Conservation (phyloP, 2,113 vertebrate genomes). For the Panurus biarmicus region DNA sequence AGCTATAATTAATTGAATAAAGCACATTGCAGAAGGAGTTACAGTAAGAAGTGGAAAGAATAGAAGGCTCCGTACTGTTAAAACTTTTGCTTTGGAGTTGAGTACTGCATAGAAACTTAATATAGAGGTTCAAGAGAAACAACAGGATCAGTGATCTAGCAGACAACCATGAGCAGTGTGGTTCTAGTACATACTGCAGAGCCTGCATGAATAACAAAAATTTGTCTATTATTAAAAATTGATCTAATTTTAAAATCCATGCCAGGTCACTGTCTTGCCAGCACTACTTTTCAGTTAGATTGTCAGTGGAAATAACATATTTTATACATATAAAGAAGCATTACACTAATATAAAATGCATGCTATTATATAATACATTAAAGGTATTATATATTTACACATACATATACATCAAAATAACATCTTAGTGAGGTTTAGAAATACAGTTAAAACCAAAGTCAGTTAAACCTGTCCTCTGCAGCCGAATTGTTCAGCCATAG, state of each 20-base stretch:
- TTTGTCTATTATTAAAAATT: neutral
- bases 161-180: neutral
- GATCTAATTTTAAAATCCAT: neutral
- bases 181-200: neutral
- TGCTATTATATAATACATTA: neutral
- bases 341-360: neutral
- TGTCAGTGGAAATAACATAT: neutral
- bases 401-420: neutral
- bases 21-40: neutral
- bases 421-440: neutral
- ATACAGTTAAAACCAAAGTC: neutral
- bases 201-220: neutral
- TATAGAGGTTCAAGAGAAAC: neutral
- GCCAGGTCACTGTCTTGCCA: neutral
- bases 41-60: neutral
- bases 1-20: constrained; percentile 5
- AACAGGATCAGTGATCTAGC: neutral
- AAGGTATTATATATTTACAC: neutral
- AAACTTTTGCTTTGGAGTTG: neutral
- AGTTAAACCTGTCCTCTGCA: neutral
- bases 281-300: neutral
- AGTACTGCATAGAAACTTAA: neutral
- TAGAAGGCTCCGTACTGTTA: neutral
- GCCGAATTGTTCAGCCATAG: neutral
- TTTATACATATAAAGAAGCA: neutral